Evolutionary conservation across 2,113 vertebrate genomes (phyloP).

Genomic region (Danio rerio): DNA sequence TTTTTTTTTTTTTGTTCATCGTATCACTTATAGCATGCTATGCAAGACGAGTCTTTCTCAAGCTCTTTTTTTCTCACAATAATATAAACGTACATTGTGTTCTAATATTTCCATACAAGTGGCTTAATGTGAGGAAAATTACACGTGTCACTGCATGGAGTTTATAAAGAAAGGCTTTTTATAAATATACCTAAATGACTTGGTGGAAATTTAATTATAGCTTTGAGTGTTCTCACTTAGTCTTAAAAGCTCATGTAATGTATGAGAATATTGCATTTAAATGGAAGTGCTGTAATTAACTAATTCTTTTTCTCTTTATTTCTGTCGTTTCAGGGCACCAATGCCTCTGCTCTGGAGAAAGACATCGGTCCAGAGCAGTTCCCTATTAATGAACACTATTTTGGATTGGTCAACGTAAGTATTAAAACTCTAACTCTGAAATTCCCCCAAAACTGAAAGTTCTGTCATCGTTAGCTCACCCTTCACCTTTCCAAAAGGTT

Average conservation of each 20-base stretch:
- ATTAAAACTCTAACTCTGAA: background rate
- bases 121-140: background rate
- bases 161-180: background rate
- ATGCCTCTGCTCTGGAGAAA: constrained; percentile 99
- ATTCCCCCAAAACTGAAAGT: too few species aligned
- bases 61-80: background rate
- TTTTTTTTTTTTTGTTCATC: too few species aligned
- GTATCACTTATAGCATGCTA: background rate
- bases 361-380: constrained; percentile 99
- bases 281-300: background rate
- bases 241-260: background rate
- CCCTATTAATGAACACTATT: constrained; percentile 99
- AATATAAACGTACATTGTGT: background rate
- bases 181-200: background rate
- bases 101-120: background rate
- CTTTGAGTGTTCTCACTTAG: background rate
- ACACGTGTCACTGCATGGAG: background rate
- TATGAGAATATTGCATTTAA: background rate
- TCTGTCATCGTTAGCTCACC: too few species aligned
- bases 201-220: constrained; percentile 1
- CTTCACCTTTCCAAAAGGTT: too few species aligned
- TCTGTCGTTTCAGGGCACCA: constrained; percentile 87
- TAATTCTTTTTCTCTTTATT: background rate
- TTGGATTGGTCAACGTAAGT: constrained; percentile 98
- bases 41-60: background rate